Base-by-base conservation (phyloP, 2,797 vertebrate species). In the Sus cebifrons region DNA sequence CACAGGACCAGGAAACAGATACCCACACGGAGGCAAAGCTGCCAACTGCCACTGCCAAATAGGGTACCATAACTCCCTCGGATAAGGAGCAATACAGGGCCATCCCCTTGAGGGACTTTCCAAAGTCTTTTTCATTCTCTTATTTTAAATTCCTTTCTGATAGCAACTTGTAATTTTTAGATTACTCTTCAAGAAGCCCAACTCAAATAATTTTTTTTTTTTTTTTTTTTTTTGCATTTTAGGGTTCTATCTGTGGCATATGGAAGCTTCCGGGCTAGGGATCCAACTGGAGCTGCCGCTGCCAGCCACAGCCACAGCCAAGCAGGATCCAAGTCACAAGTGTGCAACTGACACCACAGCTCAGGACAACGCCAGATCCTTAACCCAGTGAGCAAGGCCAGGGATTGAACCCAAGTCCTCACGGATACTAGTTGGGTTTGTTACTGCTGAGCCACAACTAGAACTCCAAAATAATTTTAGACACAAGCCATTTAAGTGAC, bases 91-190 rank as follows among this genome's bases (percentile, higher is more conserved):
- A 3, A 32, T 27, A 23, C 17, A 5, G 15, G 23, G 27, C 75
- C 5, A 7, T 52, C 11, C 27, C 62, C 16, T 1, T 36, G 36
- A 11, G 62, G 21, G 16, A 89, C 77, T 77, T 91, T 89, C 75
- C 87, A 49, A 56, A 84, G 15, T 11, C 83, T 64, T 73, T 27
- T 85, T 62, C 49, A 62, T 25, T 89, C n/a, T 93, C 70, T 6
- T 56, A 27, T 68, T 91, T 84, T 60, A 54, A 88, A 85, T 73
- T 87, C 29, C 14, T 36, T 68, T 87, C 81, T 84, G n/a, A n/a
- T 0, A 32, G 86, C 68, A 64, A 89, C 82, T 70, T 84, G 9
- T 16, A 74, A 73, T 73, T 74, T 92, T 75, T 36, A 56, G 54
- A 60, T 56, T 65, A 54, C 4, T 3, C 81, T 73, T 64, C 71